phyloP scores from a whole-genome alignment of 2,888 invertebrate species.

The Camponotus fellah region DNA sequence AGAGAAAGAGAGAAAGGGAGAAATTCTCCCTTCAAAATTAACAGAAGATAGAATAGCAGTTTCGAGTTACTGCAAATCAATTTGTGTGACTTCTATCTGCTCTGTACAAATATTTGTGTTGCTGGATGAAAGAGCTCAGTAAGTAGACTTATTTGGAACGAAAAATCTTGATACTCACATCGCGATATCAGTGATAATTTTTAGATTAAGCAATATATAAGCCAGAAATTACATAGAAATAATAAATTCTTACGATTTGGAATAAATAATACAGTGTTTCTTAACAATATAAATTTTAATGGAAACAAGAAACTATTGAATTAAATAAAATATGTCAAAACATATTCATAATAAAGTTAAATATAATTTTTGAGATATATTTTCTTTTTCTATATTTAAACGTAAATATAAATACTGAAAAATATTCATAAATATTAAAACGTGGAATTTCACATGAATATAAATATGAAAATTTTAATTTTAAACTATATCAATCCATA shows the following conservation, averaged over 20 bases:
- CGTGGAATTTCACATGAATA: background rate
- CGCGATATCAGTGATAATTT: background rate
- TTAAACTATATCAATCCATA: background rate
- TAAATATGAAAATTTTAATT: background rate
- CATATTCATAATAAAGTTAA: background rate
- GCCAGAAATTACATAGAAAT: background rate
- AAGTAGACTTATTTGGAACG: constrained; percentile 29
- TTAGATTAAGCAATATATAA: background rate
- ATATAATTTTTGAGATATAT: background rate
- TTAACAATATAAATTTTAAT: background rate
- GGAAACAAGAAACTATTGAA: background rate
- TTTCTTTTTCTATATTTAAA: background rate
- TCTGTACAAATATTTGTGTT: constrained; percentile 45
- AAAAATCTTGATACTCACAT: constrained; percentile 9
- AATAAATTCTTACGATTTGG: background rate
- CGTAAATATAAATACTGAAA: constrained; percentile 23
- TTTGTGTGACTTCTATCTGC: constrained; percentile 36
- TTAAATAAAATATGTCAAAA: constrained; percentile 2
- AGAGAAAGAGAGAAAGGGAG: too few relatives aligned
- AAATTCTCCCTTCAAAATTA: background rate
- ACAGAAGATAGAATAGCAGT: background rate
- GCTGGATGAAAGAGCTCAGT: constrained; percentile 26
- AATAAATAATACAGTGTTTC: background rate
- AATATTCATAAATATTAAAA: background rate
- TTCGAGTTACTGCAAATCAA: constrained; percentile 41